Evolutionary conservation across 92 coral and sea anemone species (phyloP), one percentile per base, ranked within the genome.

Genomic region (Epizoanthus rinbou): DNA sequence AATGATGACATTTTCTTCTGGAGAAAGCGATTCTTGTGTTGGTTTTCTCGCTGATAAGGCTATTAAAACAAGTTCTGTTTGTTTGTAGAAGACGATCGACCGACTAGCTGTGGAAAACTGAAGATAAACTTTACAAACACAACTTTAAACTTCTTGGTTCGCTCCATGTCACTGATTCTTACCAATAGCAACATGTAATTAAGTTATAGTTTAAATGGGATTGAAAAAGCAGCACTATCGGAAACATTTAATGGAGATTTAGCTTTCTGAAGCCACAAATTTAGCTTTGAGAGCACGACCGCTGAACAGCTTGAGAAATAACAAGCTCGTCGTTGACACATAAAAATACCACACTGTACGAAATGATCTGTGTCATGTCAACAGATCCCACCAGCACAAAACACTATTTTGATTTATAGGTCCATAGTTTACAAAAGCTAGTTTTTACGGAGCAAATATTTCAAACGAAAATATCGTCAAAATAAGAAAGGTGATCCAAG

Each of bases 11-110:
- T 75, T 75, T 57, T 28, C 67, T 75, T 75, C 80, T 75, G 80
- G 67, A 75, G 24, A 17, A 22, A 23, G 8, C 41, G 21, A 35
- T 75, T 58, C 16, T 75, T 50, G 64, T 28, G 58, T 75, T 75
- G 80, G 66, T 65, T 75, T 75, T 35, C 53, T 57, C 58, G 57
- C 33, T 76, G 82, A 76, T 60, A 76, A 76, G 68, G 80, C 18
- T 54, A 56, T 56, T 75, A 16, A 75, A 75, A 75, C 80, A 56
- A 75, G 13, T 57, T 43, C 21, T 78, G 17, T 78, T 78, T 78
- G 37, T 62, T 78, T 78, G 54, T 22, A 37, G 71, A 22, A 35
- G 18, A 14, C 22, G 25, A 28, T 17, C 6, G 45, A 58, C 66
- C 6, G 45, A 35, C 66, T 59, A 35, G 19, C 35, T 65, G 23